A percentile compares a stretch with the other conserved stretches of the same genome.
These are phyloP conservation scores for Drosophila gunungcola DNA, from an alignment of 1,140 invertebrate genomes.

Conservation along the genomic window DNA sequence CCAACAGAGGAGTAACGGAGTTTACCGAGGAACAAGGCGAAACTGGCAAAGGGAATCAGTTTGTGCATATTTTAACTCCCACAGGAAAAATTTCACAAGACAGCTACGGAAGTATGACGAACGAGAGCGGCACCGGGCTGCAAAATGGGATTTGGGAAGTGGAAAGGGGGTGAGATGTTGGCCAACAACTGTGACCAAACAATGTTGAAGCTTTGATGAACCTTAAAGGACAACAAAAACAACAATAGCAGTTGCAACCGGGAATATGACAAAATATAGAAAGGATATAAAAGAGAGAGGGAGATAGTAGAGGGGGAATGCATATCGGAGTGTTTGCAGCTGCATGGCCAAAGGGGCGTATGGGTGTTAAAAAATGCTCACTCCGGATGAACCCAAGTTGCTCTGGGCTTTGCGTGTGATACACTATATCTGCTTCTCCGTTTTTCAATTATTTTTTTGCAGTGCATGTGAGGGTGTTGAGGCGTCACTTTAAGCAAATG, in stretches of 20 bases:
- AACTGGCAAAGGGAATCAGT: conserved; percentile 47
- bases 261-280: conserved; percentile 78
- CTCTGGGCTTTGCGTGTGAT: conserved; percentile 47
- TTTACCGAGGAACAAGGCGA: background rate
- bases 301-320: background rate
- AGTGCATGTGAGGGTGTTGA: conserved; percentile 41
- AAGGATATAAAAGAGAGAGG: conserved; percentile 5
- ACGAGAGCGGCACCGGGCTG: conserved; percentile 26
- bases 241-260: conserved; percentile 47
- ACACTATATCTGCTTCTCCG: background rate
- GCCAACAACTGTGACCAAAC: conserved; percentile 81
- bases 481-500: conserved; percentile 78
- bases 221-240: conserved; percentile 74
- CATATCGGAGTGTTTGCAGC: conserved; percentile 18
- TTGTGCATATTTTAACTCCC: conserved; percentile 81
- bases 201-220: conserved; percentile 83
- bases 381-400: conserved; percentile 74
- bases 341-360: conserved; percentile 74
- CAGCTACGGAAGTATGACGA: conserved; percentile 75
- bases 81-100: conserved; percentile 82
- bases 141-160: background rate
- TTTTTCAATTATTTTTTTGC: conserved; percentile 5
- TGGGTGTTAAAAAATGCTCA: conserved; percentile 81
- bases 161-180: conserved; percentile 32
- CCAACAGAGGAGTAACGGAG: conserved; percentile 4